Evolutionary conservation across 2,888 invertebrate genomes (phyloP).

Genomic region (Drosophila helvetica): DNA sequence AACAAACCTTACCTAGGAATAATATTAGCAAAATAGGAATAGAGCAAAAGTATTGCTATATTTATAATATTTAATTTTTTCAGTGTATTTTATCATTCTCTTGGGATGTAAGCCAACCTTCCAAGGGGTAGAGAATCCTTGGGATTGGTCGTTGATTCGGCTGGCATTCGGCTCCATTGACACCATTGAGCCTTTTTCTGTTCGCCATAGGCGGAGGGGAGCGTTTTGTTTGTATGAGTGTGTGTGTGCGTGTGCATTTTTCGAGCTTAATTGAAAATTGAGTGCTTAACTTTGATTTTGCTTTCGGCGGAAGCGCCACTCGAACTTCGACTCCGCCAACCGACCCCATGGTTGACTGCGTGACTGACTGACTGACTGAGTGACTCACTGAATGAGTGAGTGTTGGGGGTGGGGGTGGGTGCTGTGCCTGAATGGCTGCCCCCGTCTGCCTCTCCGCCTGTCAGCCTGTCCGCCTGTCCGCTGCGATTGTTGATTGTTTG

Average conservation of each 20-base stretch:
- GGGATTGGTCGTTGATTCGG: slow-evolving; percentile 6
- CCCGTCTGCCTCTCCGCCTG: neutral
- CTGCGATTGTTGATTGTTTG: slow-evolving; percentile 42
- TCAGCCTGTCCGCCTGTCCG: slow-evolving; percentile 5
- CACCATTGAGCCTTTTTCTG: slow-evolving; percentile 56
- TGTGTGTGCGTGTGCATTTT: slow-evolving; percentile 57
- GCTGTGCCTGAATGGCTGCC: too few species aligned
- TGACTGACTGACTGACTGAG: slow-evolving; percentile 49
- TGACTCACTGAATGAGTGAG: neutral
- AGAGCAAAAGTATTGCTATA: too few species aligned
- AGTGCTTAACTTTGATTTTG: slow-evolving; percentile 77
- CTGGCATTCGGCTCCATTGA: slow-evolving; percentile 56
- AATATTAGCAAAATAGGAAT: too few species aligned
- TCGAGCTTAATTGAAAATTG: slow-evolving; percentile 78
- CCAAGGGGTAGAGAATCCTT: neutral
- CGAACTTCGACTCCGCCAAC: slow-evolving; percentile 51
- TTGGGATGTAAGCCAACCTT: too few species aligned
- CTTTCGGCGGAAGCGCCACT: slow-evolving; percentile 67
- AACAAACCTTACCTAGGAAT: too few species aligned
- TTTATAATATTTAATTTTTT: too few species aligned
- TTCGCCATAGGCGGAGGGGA: slow-evolving; percentile 12
- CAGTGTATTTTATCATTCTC: too few species aligned
- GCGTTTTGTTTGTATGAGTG: slow-evolving; percentile 1
- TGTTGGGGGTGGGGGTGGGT: neutral
- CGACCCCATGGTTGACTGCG: slow-evolving; percentile 48